phyloP scores from a whole-genome alignment of 1,140 invertebrate genomes.

The Drosophila tristis region DNA sequence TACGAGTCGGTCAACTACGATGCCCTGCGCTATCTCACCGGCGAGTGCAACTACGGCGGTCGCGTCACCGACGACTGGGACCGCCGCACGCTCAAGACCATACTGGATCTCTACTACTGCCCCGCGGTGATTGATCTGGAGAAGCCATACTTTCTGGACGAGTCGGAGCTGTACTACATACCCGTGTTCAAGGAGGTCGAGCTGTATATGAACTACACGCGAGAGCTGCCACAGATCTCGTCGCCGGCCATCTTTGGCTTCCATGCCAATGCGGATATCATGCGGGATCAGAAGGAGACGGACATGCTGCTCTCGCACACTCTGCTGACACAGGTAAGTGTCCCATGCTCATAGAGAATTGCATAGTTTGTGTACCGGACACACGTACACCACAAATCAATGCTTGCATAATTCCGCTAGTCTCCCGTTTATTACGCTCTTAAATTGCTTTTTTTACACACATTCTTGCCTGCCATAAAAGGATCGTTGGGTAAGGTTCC shows the following conservation, averaged over 20 bases:
- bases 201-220: slow-evolving; percentile 91
- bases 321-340: slow-evolving; percentile 90
- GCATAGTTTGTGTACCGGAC: neutral
- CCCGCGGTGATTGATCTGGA: slow-evolving; percentile 85
- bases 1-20: slow-evolving; percentile 95
- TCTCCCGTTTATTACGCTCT: neutral
- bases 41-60: slow-evolving; percentile 98
- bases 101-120: slow-evolving; percentile 93
- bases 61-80: slow-evolving; percentile 98
- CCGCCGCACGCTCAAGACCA: slow-evolving; percentile 92
- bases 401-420: neutral
- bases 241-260: slow-evolving; percentile 96
- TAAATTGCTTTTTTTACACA: slow-evolving; percentile 20
- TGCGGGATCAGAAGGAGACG: slow-evolving; percentile 96
- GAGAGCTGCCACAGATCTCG: slow-evolving; percentile 91
- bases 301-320: slow-evolving; percentile 91
- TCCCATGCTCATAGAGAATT: neutral
- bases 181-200: slow-evolving; percentile 91
- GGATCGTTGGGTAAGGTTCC: slow-evolving; percentile 69
- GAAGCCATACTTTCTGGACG: slow-evolving; percentile 87
- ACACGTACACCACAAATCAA: neutral
- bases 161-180: slow-evolving; percentile 89
- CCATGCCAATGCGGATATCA: slow-evolving; percentile 97
- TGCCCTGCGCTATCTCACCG: slow-evolving; percentile 94
- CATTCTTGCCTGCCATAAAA: slow-evolving; percentile 38